phyloP scores from a whole-genome alignment of 2,113 vertebrate genomes.

The Centropristis striata region DNA sequence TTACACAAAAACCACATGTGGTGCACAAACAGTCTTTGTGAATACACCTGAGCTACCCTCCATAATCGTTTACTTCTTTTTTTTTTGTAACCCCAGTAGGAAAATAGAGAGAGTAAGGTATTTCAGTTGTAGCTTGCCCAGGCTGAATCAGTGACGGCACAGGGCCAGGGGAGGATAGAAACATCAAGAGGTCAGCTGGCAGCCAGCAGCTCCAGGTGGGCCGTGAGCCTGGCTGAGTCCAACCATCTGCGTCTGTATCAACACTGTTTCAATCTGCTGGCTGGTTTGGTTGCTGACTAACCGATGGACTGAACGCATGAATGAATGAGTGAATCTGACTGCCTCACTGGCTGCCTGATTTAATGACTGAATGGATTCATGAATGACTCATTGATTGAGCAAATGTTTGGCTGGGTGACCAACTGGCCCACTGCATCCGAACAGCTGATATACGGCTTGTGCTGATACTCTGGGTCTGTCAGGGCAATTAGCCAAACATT shows the following conservation, averaged over 20 bases:
- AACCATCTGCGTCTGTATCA: slow-evolving; percentile 47
- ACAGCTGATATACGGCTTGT: slow-evolving; percentile 51
- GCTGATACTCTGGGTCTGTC: neutral
- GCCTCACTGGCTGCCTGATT: slow-evolving; percentile 29
- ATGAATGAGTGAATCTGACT: slow-evolving; percentile 48
- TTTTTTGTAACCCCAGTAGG: slow-evolving; percentile 8
- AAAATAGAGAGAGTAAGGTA: neutral
- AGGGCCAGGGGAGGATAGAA: slow-evolving; percentile 53
- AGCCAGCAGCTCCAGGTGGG: slow-evolving; percentile 71
- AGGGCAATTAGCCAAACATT: slow-evolving; percentile 6
- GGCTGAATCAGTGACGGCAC: slow-evolving; percentile 5
- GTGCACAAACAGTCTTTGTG: slow-evolving; percentile 21
- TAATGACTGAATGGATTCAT: slow-evolving; percentile 35
- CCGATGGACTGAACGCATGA: slow-evolving; percentile 28
- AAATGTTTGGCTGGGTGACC: slow-evolving; percentile 44
- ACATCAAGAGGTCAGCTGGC: slow-evolving; percentile 67
- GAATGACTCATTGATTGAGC: slow-evolving; percentile 60
- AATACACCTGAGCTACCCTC: slow-evolving; percentile 14
- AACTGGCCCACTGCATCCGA: slow-evolving; percentile 34
- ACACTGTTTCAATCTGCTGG: slow-evolving; percentile 12
- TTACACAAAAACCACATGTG: slow-evolving; percentile 9
- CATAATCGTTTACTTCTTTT: neutral
- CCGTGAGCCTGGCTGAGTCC: slow-evolving; percentile 19
- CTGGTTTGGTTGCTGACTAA: slow-evolving; percentile 35
- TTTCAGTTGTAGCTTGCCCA: slow-evolving; percentile 29